These are phyloP conservation scores for Amniataba percoides DNA, from an alignment of 2,797 vertebrate species.

Conservation along the genomic window DNA sequence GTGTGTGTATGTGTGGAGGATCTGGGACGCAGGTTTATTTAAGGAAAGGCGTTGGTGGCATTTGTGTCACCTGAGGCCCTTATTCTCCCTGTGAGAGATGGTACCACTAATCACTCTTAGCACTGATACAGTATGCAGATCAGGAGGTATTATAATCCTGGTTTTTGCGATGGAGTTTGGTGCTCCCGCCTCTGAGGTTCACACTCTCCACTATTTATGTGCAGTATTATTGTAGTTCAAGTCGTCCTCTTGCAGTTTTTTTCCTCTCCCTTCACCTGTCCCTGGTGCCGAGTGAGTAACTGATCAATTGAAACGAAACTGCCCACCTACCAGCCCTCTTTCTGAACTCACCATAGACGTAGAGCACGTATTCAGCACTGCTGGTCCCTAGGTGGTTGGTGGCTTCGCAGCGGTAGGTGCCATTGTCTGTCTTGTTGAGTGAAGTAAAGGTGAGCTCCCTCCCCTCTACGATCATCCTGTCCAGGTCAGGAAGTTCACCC, in stretches of 20 bases:
- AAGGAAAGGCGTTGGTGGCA: slow-evolving; percentile 81
- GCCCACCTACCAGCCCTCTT: not conserved
- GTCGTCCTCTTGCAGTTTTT: not conserved
- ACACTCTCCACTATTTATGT: slow-evolving; percentile 23
- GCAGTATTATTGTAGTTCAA: slow-evolving; percentile 3
- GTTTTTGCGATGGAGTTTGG: slow-evolving; percentile 41
- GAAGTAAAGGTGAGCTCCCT: slow-evolving; percentile 95
- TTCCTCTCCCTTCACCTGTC: not conserved
- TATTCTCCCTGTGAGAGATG: slow-evolving; percentile 66
- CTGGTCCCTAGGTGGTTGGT: slow-evolving; percentile 95
- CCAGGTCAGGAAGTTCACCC: slow-evolving; percentile 94
- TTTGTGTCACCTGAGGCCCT: slow-evolving; percentile 79
- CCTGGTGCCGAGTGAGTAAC: slow-evolving; percentile 7
- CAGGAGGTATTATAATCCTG: slow-evolving; percentile 49
- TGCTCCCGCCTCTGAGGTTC: slow-evolving; percentile 11
- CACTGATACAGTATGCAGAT: slow-evolving; percentile 66
- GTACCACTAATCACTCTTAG: slow-evolving; percentile 70
- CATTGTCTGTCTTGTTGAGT: slow-evolving; percentile 99
- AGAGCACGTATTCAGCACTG: slow-evolving; percentile 95
- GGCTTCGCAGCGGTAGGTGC: slow-evolving; percentile 98
- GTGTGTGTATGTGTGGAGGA: slow-evolving; percentile 44
- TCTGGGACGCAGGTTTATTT: slow-evolving; percentile 81
- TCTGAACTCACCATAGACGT: slow-evolving; percentile 95
- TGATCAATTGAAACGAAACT: slow-evolving; percentile 15
- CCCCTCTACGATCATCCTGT: slow-evolving; percentile 97